Conservation (phyloP, 35 echinoderm and acorn worm genomes). For the Lytechinus variegatus region DNA sequence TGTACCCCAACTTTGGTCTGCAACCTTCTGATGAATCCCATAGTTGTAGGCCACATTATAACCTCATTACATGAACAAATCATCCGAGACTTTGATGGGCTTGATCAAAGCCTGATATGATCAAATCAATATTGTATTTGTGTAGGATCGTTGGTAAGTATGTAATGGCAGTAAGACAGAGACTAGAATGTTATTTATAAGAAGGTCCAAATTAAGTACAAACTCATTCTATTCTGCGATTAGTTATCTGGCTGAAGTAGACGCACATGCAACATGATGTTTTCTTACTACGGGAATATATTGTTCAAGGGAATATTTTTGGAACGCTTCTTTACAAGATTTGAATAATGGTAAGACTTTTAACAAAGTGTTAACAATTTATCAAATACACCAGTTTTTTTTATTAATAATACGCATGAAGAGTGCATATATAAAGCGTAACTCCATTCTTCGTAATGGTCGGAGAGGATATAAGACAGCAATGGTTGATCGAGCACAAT, state of each 20-base stretch:
- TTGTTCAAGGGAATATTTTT: background rate
- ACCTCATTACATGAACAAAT: constrained; percentile 21
- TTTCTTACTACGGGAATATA: background rate
- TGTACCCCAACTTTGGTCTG: background rate
- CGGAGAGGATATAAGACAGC: no score
- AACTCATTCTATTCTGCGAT: background rate
- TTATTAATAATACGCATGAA: no score
- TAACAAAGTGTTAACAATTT: no score
- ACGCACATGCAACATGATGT: background rate
- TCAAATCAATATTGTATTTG: constrained; percentile 32
- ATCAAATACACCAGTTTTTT: no score
- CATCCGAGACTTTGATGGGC: background rate
- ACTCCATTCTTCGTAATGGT: no score
- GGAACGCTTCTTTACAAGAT: background rate
- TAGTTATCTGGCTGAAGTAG: background rate
- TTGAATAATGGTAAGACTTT: background rate
- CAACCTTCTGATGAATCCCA: background rate
- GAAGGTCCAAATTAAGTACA: background rate
- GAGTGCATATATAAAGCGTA: no score
- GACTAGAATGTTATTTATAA: background rate
- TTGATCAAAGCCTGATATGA: constrained; percentile 28
- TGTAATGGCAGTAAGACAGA: background rate
- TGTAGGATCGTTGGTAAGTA: background rate
- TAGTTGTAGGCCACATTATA: background rate
- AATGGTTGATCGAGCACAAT: no score